phyloP scores from a whole-genome alignment of 2,113 vertebrate species.

The Pelvicachromis taeniatus region DNA sequence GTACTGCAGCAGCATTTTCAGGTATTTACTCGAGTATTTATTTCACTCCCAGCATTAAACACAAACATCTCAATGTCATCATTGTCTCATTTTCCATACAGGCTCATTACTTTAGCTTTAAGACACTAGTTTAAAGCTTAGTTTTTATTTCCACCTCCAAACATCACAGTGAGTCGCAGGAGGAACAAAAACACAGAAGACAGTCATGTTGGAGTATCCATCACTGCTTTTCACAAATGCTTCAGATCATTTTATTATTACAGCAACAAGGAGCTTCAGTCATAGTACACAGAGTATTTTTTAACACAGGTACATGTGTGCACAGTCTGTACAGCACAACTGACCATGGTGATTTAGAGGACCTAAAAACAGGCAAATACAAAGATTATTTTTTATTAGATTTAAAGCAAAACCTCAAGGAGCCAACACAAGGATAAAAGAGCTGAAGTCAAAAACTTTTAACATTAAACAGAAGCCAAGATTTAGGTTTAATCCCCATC shows the following conservation, averaged over 20 bases:
- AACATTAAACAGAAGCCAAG: background rate
- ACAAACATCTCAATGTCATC: background rate
- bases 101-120: background rate
- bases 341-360: background rate
- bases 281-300: background rate
- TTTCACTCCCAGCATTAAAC: background rate
- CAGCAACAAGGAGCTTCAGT: background rate
- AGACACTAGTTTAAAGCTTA: background rate
- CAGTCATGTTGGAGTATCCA: background rate
- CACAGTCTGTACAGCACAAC: background rate
- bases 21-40: background rate
- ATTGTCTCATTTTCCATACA: background rate
- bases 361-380: background rate
- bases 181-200: background rate
- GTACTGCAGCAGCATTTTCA: background rate
- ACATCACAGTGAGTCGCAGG: background rate
- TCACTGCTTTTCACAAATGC: background rate
- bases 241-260: too few species aligned
- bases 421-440: background rate
- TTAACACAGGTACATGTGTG: background rate
- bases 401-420: background rate
- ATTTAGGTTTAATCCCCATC: background rate
- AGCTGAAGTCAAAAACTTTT: background rate
- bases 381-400: background rate
- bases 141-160: background rate